Base-by-base conservation (phyloP, 2,888 invertebrate genomes). In the Lagria hirta region DNA sequence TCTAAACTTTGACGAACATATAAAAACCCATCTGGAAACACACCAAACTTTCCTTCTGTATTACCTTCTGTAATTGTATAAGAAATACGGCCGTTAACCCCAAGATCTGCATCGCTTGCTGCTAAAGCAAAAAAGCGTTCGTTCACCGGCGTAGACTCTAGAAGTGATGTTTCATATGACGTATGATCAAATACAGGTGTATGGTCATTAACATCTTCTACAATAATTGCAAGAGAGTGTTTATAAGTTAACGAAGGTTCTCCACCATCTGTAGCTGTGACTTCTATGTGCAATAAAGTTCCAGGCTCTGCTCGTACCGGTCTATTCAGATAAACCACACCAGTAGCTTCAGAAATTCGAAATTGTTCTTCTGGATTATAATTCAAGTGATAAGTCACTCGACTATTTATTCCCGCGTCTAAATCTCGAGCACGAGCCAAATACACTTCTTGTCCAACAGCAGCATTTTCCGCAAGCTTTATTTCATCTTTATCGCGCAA, bases 131-230 rank as follows among this genome's bases (percentile, higher is more conserved):
- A 94, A 72, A 92, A 93, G 55, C 92, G 77, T 32, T 88, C 86
- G 69, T 97, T 97, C 0, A 96, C 92, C 1, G 88, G 81, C 2
- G 90, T 91, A 1, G 92, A 90, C 73, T 97, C 97, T 3, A 86
- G 72, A 34, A 97, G 71, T 1, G 95, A 94, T 2, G 92, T 91
- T 75, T 96, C 95, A 70, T 95, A 96, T 8, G 88, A 89, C 1
- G 88, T 87, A 57, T 91, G 86, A 66, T 90, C 88, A 70, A 97
- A 97, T 2, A 91, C 86, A 5, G 96, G 96, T 1, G 94, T 94
- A 65, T 96, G 94, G 71, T 96, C 93, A 70, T 97, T 97, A 2
- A 95, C 91, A 68, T 96, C 95, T 58, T 84, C 83, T 45, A 94
- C 79, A 12, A 80, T 79, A 23, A 88, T 79, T 15, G 80, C 76